A percentile compares a stretch with the other conserved stretches of the same genome.
Conservation (phyloP, 1,140 invertebrate species). For the Neoseiulus cucumeris region DNA sequence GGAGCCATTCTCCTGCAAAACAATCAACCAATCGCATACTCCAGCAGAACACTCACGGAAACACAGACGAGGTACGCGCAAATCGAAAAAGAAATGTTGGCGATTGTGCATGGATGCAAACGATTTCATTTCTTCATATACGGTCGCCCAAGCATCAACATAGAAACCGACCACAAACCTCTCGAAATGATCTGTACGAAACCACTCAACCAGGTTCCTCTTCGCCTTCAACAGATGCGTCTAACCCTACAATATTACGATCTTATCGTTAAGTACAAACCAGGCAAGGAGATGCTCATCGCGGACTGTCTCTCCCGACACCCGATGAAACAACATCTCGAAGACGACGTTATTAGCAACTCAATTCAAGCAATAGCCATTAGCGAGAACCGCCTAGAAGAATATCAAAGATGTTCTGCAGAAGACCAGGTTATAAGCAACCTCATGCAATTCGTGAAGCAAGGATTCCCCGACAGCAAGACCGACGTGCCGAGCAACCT, state of each 20-base stretch:
- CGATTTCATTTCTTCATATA: conserved; percentile 33
- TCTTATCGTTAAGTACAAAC: conserved; percentile 10
- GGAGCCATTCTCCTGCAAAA: no score
- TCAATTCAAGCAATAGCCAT: no score
- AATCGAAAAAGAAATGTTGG: conserved; percentile 33
- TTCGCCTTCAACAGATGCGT: conserved; percentile 9
- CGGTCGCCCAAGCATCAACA: conserved; percentile 23
- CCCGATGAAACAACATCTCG: not conserved
- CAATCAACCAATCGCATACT: no score
- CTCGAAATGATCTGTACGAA: conserved; percentile 17
- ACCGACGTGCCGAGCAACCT: not conserved
- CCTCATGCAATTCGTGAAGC: no score
- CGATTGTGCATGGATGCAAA: conserved; percentile 31
- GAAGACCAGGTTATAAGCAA: no score
- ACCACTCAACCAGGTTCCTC: not conserved
- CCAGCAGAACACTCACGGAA: no score
- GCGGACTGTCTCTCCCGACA: not conserved
- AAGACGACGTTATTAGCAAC: no score
- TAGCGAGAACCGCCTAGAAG: no score
- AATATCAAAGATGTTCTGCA: no score
- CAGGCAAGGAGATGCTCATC: conserved; percentile 14
- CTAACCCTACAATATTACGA: conserved; percentile 14
- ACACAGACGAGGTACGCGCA: no score
- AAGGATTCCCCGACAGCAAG: no score
- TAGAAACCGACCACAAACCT: conserved; percentile 32